A percentile compares a stretch with the other conserved stretches of the same genome.
Conservation (phyloP, 1,140 invertebrate genomes). For the Pectinophora gossypiella region DNA sequence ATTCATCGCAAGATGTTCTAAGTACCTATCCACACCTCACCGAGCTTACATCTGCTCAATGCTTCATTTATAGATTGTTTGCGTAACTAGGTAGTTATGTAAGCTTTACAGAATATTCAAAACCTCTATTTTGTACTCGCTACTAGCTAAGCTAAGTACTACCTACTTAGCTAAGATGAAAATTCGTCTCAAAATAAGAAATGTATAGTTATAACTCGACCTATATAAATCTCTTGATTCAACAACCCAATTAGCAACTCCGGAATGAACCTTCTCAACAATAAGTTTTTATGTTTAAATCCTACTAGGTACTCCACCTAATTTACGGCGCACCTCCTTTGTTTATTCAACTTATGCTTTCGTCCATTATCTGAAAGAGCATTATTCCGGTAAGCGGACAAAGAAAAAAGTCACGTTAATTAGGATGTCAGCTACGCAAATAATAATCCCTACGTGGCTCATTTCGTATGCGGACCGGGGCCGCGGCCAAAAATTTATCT, state of each 20-base stretch:
- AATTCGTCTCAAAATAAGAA: too few relatives aligned
- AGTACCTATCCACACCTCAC: too few relatives aligned
- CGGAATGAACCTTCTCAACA: background rate
- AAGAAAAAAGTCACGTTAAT: slow-evolving; percentile 58
- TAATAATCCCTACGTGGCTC: slow-evolving; percentile 53
- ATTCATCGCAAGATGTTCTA: too few relatives aligned
- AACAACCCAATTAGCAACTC: background rate
- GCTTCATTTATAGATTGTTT: too few relatives aligned
- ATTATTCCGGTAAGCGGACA: slow-evolving; percentile 36
- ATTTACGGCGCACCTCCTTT: slow-evolving; percentile 14
- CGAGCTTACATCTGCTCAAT: too few relatives aligned
- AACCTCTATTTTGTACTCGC: too few relatives aligned
- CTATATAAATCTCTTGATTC: too few relatives aligned
- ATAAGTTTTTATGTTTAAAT: background rate
- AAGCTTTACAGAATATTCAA: too few relatives aligned
- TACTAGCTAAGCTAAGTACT: too few relatives aligned
- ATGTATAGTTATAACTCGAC: too few relatives aligned
- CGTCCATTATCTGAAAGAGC: slow-evolving; percentile 35
- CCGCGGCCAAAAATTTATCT: slow-evolving; percentile 51
- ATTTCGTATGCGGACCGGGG: slow-evolving; percentile 51
- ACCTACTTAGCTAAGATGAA: background rate
- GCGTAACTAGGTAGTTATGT: too few relatives aligned
- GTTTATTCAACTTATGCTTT: slow-evolving; percentile 31
- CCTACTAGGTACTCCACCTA: background rate
- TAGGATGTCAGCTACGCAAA: slow-evolving; percentile 62